Conservation (phyloP, 2,888 invertebrate genomes). For the Metacarcinus magister region DNA sequence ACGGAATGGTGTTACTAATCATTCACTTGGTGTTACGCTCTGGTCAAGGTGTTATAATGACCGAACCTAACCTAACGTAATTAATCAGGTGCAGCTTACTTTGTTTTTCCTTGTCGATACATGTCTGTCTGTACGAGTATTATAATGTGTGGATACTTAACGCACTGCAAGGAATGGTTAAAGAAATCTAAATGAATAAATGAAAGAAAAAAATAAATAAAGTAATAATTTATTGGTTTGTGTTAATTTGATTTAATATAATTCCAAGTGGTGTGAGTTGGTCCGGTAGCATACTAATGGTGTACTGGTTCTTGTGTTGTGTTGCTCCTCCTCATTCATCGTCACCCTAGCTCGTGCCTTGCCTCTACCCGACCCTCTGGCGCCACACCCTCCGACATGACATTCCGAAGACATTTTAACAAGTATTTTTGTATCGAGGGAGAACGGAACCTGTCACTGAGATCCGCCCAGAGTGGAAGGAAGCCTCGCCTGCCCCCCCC, state of each 20-base stretch:
- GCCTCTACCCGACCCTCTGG: neutral
- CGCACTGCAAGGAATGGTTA: too few relatives aligned
- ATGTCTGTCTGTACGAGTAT: neutral
- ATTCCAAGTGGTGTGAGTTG: too few relatives aligned
- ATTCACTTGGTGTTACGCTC: neutral
- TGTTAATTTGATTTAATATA: too few relatives aligned
- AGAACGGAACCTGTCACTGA: neutral
- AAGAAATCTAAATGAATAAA: too few relatives aligned
- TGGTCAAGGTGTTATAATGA: neutral
- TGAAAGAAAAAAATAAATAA: too few relatives aligned
- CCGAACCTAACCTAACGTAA: too few relatives aligned
- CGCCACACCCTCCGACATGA: neutral
- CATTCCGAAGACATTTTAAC: constrained; percentile 11
- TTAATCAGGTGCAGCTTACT: neutral
- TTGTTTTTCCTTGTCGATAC: neutral
- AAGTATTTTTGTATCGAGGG: neutral
- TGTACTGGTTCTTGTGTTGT: neutral
- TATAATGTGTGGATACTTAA: neutral
- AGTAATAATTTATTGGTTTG: too few relatives aligned
- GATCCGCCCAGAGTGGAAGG: neutral
- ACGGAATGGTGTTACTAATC: neutral
- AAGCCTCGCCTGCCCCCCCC: neutral
- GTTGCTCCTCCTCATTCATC: neutral
- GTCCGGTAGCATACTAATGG: neutral
- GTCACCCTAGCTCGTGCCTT: neutral